Conservation (phyloP, 2,888 invertebrate species). For the Drosophila setosimentum region DNA sequence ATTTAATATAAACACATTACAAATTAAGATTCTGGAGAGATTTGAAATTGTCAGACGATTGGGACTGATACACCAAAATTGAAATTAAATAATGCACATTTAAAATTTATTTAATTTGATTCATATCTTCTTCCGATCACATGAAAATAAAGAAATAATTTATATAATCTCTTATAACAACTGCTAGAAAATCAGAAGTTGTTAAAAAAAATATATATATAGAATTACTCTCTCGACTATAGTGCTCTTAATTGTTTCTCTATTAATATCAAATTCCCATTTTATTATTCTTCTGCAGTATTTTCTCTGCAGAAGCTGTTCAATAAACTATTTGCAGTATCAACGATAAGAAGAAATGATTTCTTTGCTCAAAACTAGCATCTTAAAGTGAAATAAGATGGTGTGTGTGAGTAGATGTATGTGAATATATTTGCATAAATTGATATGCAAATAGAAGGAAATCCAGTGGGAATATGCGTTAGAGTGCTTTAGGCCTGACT, state of each 20-base stretch:
- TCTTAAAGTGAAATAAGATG: not conserved
- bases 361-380: not conserved
- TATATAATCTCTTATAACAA: not conserved
- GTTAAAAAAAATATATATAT: not conserved
- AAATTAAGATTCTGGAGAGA: not conserved
- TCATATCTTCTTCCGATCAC: not conserved
- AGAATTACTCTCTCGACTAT: no score
- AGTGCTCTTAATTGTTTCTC: not conserved
- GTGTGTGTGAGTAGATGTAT: not conserved
- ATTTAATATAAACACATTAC: no score
- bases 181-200: not conserved
- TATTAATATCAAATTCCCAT: not conserved
- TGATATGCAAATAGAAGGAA: not conserved
- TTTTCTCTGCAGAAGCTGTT: not conserved
- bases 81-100: not conserved
- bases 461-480: not conserved
- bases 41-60: not conserved
- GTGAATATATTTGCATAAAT: constrained; percentile 1
- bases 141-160: not conserved
- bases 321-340: not conserved
- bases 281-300: not conserved
- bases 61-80: not conserved
- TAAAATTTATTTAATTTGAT: not conserved
- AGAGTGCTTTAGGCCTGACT: not conserved
- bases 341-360: not conserved